A percentile compares a stretch with the other conserved stretches of the same genome.
Evolutionary conservation across 2,797 vertebrate genomes (phyloP).

Genomic region (Diplodus sargus): DNA sequence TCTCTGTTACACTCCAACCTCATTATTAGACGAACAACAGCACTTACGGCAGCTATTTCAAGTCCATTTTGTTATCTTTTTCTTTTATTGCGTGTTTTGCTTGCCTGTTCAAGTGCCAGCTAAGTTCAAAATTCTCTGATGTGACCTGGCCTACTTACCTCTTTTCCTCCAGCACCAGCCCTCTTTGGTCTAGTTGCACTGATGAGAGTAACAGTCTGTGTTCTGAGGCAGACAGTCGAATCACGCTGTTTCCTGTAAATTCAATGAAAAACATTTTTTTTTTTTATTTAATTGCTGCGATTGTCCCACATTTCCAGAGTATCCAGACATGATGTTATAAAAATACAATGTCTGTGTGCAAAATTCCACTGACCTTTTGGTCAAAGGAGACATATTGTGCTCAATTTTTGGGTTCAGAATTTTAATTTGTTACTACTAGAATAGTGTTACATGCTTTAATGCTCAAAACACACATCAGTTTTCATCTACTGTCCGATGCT

Average conservation of each 20-base stretch:
- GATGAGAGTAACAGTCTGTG: conserved; percentile 26
- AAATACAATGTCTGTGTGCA: neutral
- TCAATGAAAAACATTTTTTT: neutral
- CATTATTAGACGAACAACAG: conserved; percentile 21
- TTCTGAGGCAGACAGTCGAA: conserved; percentile 18
- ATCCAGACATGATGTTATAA: neutral
- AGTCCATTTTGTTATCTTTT: neutral
- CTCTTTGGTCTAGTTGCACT: conserved; percentile 49
- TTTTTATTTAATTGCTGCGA: neutral
- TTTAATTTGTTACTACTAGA: too few species aligned
- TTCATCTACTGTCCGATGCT: too few species aligned
- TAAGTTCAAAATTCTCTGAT: conserved; percentile 62
- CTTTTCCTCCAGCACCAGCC: conserved; percentile 37
- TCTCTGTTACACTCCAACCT: conserved; percentile 25
- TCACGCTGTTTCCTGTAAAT: neutral
- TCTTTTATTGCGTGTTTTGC: conserved; percentile 32
- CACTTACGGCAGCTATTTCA: conserved; percentile 7
- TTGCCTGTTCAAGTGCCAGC: conserved; percentile 28
- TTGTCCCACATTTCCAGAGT: neutral
- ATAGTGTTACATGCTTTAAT: too few species aligned
- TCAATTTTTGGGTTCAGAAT: too few species aligned
- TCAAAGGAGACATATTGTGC: neutral
- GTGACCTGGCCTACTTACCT: conserved; percentile 65
- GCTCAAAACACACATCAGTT: too few species aligned
- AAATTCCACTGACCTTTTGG: neutral